Conservation (phyloP, 2,113 vertebrate genomes). For the Oreochromis tanganicae region DNA sequence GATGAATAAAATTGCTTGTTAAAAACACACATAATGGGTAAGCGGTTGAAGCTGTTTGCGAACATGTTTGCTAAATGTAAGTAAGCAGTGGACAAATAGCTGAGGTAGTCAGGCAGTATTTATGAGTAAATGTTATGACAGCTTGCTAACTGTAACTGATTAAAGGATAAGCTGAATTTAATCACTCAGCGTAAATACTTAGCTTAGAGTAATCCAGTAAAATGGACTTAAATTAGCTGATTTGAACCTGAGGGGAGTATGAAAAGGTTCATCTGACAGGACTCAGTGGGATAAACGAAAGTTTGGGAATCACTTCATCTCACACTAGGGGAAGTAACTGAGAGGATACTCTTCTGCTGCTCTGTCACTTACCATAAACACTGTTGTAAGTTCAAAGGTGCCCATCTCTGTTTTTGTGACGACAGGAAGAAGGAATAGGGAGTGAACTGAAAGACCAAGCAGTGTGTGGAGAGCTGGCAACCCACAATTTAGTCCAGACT, state of each 20-base stretch:
- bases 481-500: conserved; percentile 54
- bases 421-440: conserved; percentile 2
- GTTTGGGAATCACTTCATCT: not conserved
- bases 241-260: not conserved
- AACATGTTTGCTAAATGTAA: not conserved
- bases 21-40: not conserved
- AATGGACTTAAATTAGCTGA: not conserved
- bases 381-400: not conserved
- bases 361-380: not conserved
- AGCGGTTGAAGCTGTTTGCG: not conserved
- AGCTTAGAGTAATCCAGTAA: not conserved
- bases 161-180: not conserved
- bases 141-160: not conserved
- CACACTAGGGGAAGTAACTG: not conserved
- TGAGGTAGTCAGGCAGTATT: not conserved
- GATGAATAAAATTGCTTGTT: not conserved
- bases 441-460: conserved; percentile 2
- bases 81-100: not conserved
- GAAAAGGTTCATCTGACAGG: not conserved
- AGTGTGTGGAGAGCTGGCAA: conserved; percentile 24
- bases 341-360: conserved; percentile 4
- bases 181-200: not conserved
- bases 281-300: not conserved
- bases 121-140: not conserved
- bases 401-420: conserved; percentile 36